Percentiles rank a stretch among this genome's conserved stretches.
phyloP scores from a whole-genome alignment of 2,113 vertebrate species.

The Edolisoma coerulescens region DNA sequence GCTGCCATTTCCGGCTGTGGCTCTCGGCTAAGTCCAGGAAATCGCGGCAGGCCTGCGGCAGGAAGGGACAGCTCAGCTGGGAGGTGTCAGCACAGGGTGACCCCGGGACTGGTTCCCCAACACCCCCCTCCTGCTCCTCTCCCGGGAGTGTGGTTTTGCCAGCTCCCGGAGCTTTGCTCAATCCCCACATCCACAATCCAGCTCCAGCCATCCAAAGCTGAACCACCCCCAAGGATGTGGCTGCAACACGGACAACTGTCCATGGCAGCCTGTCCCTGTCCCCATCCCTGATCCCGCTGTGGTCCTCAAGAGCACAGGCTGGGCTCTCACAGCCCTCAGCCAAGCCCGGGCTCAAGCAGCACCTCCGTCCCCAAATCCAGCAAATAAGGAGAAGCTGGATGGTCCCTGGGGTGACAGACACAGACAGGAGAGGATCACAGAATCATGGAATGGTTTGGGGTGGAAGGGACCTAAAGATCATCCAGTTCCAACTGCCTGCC shows the following conservation, averaged over 20 bases:
- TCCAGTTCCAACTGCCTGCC: background rate
- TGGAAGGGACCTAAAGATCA: background rate
- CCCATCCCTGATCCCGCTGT: rapidly evolving
- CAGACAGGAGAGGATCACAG: background rate
- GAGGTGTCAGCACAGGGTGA: rapidly evolving
- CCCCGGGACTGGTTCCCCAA: rapidly evolving
- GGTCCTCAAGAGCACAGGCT: background rate
- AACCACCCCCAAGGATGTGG: rapidly evolving
- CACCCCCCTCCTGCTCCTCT: background rate
- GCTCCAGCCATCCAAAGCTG: background rate
- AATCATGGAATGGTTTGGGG: background rate
- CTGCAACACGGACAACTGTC: rapidly evolving
- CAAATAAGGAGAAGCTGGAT: background rate
- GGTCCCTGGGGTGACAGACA: background rate
- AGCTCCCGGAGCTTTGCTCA: background rate
- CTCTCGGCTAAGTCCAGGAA: slow-evolving; percentile 93
- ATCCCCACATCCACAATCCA: rapidly evolving
- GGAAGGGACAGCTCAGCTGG: background rate
- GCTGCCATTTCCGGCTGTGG: slow-evolving; percentile 95
- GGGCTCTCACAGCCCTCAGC: background rate
- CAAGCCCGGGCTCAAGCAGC: background rate
- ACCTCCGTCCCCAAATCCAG: background rate
- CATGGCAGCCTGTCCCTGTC: rapidly evolving
- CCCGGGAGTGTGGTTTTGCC: background rate
- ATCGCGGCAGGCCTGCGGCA: slow-evolving; percentile 89